phyloP scores from a whole-genome alignment of 2,113 vertebrate species.

The Abramis brama region DNA sequence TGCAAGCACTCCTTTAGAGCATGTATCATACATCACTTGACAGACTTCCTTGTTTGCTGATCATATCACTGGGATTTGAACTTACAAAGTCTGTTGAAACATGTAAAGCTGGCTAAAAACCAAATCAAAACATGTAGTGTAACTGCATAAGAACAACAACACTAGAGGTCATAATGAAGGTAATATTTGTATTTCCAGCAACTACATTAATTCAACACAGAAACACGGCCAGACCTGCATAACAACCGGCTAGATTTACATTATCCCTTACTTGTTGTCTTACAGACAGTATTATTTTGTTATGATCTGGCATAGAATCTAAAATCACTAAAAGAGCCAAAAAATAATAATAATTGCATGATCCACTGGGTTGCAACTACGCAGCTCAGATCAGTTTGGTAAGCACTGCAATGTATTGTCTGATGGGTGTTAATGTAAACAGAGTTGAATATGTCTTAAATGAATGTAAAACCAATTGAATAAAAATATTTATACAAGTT shows the following conservation, averaged over 20 bases:
- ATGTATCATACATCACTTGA: slow-evolving; percentile 1
- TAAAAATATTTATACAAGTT: no score
- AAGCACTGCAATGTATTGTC: no score
- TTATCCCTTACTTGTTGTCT: no score
- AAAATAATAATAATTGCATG: background rate
- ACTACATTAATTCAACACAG: background rate
- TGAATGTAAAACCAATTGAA: no score
- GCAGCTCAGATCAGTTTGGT: background rate
- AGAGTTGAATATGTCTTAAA: no score
- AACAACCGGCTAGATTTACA: no score
- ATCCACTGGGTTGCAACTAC: background rate
- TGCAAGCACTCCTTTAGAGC: background rate
- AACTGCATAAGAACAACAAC: background rate
- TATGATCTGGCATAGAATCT: background rate
- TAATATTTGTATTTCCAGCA: background rate
- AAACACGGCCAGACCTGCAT: no score
- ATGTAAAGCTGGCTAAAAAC: background rate
- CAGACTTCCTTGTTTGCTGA: background rate
- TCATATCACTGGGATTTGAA: background rate
- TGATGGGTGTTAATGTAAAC: background rate
- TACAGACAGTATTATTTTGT: no score
- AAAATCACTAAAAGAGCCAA: background rate
- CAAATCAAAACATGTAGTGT: background rate
- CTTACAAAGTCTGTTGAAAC: background rate
- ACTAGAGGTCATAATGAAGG: background rate